Conservation (phyloP, 2,888 invertebrate species). For the Pristionchus arcanus region DNA sequence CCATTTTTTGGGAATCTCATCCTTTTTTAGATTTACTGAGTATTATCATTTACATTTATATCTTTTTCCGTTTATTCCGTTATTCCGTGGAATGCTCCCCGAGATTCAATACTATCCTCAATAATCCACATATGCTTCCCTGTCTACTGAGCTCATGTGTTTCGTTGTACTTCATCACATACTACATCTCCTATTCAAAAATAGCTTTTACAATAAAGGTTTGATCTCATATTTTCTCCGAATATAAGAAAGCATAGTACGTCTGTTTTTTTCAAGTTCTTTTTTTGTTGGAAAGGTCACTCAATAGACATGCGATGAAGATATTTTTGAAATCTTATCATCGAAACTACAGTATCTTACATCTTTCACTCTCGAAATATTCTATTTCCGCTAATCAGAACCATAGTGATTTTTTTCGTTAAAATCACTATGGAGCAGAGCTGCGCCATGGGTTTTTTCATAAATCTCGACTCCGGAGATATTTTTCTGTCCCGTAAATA, state of each 20-base stretch:
- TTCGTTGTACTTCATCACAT: not conserved
- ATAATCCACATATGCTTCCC: not conserved
- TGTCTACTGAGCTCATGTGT: not conserved
- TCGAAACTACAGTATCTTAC: not conserved
- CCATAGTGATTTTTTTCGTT: no score
- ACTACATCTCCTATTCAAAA: not conserved
- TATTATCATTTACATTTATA: no score
- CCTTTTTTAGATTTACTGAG: no score
- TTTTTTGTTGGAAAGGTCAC: not conserved
- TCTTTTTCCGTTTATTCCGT: no score
- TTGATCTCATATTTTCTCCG: not conserved
- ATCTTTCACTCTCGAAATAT: not conserved
- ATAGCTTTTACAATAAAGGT: not conserved
- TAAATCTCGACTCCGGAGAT: no score
- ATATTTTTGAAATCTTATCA: not conserved
- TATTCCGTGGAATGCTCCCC: no score
- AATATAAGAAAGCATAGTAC: not conserved
- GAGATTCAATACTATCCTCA: no score
- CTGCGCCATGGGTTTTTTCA: no score
- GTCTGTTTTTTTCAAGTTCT: not conserved
- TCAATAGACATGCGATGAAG: not conserved
- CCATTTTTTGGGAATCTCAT: no score
- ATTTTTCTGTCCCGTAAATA: no score
- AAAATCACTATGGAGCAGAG: no score
- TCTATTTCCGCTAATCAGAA: not conserved